These are phyloP conservation scores for Pasiphila rectangulata DNA, from an alignment of 2,888 invertebrate species.

Conservation along the genomic window DNA sequence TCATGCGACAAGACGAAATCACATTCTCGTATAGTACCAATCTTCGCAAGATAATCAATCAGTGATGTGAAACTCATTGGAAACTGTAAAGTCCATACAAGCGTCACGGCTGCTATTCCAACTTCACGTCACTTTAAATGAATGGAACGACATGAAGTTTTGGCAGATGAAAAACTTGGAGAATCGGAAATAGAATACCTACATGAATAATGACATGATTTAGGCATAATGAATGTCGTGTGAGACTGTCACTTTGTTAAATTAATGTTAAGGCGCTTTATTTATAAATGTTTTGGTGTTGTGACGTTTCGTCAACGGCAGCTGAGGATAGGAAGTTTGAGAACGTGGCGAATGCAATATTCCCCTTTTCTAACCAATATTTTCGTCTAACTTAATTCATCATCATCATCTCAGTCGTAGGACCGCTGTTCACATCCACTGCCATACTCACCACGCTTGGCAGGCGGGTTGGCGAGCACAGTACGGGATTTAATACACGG, in stretches of 20 bases:
- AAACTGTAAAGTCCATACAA: slow-evolving; percentile 49
- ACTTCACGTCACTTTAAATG: slow-evolving; percentile 66
- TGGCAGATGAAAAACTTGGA: slow-evolving; percentile 70
- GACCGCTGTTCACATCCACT: no score
- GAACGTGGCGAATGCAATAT: no score
- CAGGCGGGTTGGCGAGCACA: no score
- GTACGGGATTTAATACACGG: no score
- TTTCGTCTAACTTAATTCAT: no score
- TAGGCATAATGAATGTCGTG: slow-evolving; percentile 67
- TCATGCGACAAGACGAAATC: neutral
- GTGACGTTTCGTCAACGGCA: slow-evolving; percentile 10
- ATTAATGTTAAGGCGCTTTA: slow-evolving; percentile 47
- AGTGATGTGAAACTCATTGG: slow-evolving; percentile 45
- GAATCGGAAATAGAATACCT: slow-evolving; percentile 68
- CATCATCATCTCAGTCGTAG: no score
- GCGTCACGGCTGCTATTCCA: slow-evolving; percentile 45
- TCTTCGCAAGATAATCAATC: slow-evolving; percentile 3
- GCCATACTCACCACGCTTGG: no score
- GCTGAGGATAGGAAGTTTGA: no score
- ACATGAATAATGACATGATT: slow-evolving; percentile 64
- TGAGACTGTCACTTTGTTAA: slow-evolving; percentile 66
- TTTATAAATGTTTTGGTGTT: slow-evolving; percentile 5
- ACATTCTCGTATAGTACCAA: neutral
- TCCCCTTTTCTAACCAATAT: no score
- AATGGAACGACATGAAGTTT: slow-evolving; percentile 64